A percentile compares a stretch with the other conserved stretches of the same genome.
Evolutionary conservation across 2,888 invertebrate genomes (phyloP).

Genomic region (Dicycla oo): DNA sequence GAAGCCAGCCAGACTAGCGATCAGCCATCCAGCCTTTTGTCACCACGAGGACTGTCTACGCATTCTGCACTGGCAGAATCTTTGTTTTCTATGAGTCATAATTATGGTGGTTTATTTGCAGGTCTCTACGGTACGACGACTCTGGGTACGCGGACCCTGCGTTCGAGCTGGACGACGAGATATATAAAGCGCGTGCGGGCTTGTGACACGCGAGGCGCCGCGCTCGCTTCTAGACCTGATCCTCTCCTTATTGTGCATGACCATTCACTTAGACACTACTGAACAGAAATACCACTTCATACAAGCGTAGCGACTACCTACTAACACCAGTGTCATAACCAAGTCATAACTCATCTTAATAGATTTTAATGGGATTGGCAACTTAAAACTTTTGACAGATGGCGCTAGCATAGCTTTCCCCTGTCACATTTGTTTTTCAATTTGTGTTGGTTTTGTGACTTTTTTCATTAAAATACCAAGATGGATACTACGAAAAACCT

Average conservation of each 20-base stretch:
- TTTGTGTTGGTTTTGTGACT: no score
- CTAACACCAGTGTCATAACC: neutral
- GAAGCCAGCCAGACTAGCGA: neutral
- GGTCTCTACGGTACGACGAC: constrained; percentile 92
- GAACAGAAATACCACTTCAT: constrained; percentile 6
- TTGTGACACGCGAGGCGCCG: constrained; percentile 89
- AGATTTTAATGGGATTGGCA: neutral
- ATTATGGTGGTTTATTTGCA: constrained; percentile 66
- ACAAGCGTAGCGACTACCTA: neutral
- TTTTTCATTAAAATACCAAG: no score
- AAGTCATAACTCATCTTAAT: no score
- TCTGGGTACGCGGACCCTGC: constrained; percentile 93
- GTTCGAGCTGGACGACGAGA: constrained; percentile 92
- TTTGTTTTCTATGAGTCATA: neutral
- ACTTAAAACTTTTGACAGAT: no score
- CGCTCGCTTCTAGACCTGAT: constrained; percentile 80
- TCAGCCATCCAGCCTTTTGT: neutral
- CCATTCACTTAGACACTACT: neutral
- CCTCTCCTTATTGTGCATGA: constrained; percentile 11
- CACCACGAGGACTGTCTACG: neutral
- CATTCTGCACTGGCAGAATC: neutral
- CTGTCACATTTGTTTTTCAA: no score
- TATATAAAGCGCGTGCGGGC: constrained; percentile 91
- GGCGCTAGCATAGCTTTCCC: no score
- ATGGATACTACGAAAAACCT: no score